Conservation (phyloP, 2,797 vertebrate species). For the Ceryle rudis region DNA sequence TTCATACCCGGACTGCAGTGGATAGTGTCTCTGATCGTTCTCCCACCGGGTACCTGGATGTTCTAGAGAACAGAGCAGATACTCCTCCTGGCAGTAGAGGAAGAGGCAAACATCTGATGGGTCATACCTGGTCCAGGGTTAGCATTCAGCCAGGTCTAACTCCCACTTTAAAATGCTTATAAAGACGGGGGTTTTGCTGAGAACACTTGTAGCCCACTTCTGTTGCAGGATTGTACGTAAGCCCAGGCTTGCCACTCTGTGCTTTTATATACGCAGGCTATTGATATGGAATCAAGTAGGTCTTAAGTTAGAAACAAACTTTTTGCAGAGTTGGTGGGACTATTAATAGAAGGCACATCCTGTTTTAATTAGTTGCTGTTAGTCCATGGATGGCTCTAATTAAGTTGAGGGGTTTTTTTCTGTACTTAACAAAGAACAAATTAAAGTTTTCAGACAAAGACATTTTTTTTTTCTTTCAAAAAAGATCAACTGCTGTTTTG, state of each 20-base stretch:
- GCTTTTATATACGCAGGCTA: not conserved
- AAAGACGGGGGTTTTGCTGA: not conserved
- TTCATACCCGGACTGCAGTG: not conserved
- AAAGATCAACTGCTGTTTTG: not conserved
- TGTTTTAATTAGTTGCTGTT: not conserved
- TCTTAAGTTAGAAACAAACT: not conserved
- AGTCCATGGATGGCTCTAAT: not conserved
- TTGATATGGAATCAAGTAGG: not conserved
- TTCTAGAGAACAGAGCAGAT: not conserved
- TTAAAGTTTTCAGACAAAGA: not conserved
- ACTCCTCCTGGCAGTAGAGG: not conserved
- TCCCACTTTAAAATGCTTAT: not conserved
- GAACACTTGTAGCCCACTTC: not conserved
- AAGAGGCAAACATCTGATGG: not conserved
- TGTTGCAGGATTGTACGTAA: not conserved
- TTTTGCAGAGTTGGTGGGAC: not conserved
- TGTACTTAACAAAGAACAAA: not conserved
- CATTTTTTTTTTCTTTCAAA: not conserved
- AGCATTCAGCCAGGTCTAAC: fast-evolving
- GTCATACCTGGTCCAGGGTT: not conserved
- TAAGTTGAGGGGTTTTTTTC: not conserved
- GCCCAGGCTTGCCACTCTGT: not conserved
- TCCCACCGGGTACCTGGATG: not conserved
- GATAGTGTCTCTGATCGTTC: not conserved
- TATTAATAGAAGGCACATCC: not conserved